These are phyloP conservation scores for Idaea dimidiata DNA, from an alignment of 2,888 invertebrate genomes.

Conservation along the genomic window DNA sequence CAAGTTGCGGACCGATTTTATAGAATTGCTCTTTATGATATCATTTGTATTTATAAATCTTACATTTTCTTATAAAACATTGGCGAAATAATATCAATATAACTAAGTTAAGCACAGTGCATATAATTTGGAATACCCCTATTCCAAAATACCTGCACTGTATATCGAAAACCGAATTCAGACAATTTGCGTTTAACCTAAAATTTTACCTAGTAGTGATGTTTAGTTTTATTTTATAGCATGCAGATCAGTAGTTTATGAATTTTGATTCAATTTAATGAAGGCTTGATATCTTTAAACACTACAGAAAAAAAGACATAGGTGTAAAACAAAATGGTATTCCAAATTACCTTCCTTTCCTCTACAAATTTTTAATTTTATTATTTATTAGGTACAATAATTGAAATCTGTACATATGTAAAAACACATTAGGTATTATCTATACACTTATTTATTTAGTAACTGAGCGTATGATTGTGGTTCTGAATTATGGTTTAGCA, in stretches of 20 bases:
- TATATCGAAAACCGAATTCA: constrained; percentile 11
- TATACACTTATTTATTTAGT: constrained; percentile 77
- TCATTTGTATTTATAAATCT: constrained; percentile 9
- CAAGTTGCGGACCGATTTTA: constrained; percentile 9
- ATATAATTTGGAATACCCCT: constrained; percentile 16
- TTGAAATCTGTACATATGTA: constrained; percentile 77
- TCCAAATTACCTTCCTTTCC: constrained; percentile 8
- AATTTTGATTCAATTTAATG: constrained; percentile 11
- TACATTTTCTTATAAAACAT: constrained; percentile 11
- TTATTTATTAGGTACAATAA: constrained; percentile 68
- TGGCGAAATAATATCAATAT: constrained; percentile 6
- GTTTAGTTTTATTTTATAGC: constrained; percentile 10
- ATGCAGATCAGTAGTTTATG: constrained; percentile 9
- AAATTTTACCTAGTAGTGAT: constrained; percentile 9
- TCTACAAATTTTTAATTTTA: constrained; percentile 67
- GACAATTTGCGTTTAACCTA: constrained; percentile 10
- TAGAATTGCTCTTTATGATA: constrained; percentile 7
- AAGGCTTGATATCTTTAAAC: not conserved
- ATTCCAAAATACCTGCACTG: constrained; percentile 14
- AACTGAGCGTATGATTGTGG: constrained; percentile 64
- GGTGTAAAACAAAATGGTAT: not conserved
- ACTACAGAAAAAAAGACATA: constrained; percentile 10
- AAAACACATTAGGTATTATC: constrained; percentile 73
- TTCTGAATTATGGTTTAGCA: constrained; percentile 56
- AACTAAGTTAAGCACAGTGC: constrained; percentile 11